Conservation (phyloP, 2,113 vertebrate species). For the Mastomys coucha region DNA sequence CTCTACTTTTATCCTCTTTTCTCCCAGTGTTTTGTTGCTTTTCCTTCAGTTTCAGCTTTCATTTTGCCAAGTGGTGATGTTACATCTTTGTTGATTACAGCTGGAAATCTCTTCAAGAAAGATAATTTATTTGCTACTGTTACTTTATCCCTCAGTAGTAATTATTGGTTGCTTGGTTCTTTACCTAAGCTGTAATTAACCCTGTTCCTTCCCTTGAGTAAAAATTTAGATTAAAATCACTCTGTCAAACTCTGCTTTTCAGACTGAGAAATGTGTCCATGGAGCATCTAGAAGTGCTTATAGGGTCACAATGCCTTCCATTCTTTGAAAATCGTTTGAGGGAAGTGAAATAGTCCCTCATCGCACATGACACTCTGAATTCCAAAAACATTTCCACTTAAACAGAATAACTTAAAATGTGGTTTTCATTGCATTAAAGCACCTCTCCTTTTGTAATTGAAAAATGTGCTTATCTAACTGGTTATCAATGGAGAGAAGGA, state of each 20-base stretch:
- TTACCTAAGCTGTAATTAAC: slow-evolving; percentile 46
- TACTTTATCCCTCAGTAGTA: neutral
- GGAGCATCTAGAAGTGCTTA: neutral
- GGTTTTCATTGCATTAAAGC: slow-evolving; percentile 20
- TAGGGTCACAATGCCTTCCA: neutral
- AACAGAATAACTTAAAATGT: neutral
- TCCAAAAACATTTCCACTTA: neutral
- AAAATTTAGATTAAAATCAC: slow-evolving; percentile 9
- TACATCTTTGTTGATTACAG: neutral
- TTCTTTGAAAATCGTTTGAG: neutral
- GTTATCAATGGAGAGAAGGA: neutral
- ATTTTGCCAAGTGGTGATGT: neutral
- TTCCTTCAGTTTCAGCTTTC: neutral
- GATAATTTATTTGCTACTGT: neutral
- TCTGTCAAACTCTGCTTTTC: neutral
- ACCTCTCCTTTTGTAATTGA: neutral
- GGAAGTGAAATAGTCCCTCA: neutral
- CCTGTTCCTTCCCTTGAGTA: neutral
- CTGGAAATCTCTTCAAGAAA: neutral
- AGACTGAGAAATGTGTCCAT: neutral
- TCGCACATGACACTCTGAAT: neutral
- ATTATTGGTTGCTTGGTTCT: neutral
- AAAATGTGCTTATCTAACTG: neutral
- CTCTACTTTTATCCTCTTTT: neutral
- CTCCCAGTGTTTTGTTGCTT: neutral